phyloP scores from a whole-genome alignment of 2,113 vertebrate genomes.

The Piprites chloris region DNA sequence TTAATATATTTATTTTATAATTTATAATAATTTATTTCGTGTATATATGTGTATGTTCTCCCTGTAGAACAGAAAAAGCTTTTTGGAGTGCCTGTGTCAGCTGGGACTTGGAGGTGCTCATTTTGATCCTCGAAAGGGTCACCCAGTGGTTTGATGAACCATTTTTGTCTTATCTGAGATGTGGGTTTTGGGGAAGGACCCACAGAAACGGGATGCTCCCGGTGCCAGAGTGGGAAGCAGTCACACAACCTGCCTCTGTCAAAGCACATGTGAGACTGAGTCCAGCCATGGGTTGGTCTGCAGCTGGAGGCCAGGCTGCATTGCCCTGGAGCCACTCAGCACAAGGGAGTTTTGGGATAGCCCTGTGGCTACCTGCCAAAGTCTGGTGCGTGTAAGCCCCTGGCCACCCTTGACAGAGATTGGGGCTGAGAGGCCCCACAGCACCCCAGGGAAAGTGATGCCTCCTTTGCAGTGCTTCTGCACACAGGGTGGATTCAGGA shows the following conservation, averaged over 20 bases:
- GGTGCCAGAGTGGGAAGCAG: background rate
- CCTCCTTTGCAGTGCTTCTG: background rate
- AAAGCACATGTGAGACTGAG: background rate
- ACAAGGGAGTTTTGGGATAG: background rate
- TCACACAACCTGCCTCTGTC: background rate
- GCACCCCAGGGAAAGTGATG: background rate
- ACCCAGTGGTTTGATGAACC: background rate
- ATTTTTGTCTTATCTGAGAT: background rate
- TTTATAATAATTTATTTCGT: no score
- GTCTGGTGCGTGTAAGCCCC: background rate
- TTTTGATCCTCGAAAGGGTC: background rate
- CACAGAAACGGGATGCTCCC: fast-evolving
- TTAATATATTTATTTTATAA: no score
- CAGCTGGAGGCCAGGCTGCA: background rate
- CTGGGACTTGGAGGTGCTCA: background rate
- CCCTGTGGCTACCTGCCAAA: background rate
- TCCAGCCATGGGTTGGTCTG: background rate
- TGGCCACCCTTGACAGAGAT: background rate
- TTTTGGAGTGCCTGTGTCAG: background rate
- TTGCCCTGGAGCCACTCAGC: background rate
- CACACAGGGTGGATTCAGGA: background rate
- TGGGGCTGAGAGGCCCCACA: background rate
- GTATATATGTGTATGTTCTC: no score
- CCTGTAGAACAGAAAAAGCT: background rate
- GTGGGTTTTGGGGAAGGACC: background rate